Evolutionary conservation across 2,113 vertebrate genomes (phyloP).

Genomic region (Marmota monax): DNA sequence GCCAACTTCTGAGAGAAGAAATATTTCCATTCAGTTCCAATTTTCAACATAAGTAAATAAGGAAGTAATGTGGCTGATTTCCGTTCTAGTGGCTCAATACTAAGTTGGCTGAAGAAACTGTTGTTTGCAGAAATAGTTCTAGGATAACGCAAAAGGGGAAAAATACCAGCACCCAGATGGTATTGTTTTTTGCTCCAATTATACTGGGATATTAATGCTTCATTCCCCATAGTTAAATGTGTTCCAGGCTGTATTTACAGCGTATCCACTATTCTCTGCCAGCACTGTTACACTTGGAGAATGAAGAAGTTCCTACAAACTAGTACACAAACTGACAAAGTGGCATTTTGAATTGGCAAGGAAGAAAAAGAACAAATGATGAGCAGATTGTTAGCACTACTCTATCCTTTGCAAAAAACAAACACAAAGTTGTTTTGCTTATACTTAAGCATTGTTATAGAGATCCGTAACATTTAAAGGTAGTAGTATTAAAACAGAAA

Average conservation of each 20-base stretch:
- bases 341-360: conserved; percentile 50
- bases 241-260: conserved; percentile 34
- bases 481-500: conserved; percentile 43
- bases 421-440: conserved; percentile 51
- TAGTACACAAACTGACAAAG: conserved; percentile 28
- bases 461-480: neutral
- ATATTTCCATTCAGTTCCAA: conserved; percentile 64
- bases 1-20: conserved; percentile 70
- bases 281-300: conserved; percentile 46
- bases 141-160: conserved; percentile 48
- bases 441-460: neutral
- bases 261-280: neutral
- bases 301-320: neutral
- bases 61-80: conserved; percentile 74
- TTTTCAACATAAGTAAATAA: conserved; percentile 75
- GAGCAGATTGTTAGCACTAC: conserved; percentile 38
- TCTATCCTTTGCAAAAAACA: conserved; percentile 43
- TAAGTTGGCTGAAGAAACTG: conserved; percentile 69
- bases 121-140: conserved; percentile 67
- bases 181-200: conserved; percentile 60
- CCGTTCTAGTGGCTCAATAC: conserved; percentile 56
- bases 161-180: conserved; percentile 60
- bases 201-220: conserved; percentile 51
- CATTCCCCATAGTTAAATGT: conserved; percentile 56
- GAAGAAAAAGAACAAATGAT: conserved; percentile 31